Percentiles rank a stretch among this genome's conserved stretches.
Evolutionary conservation across 2,888 invertebrate genomes (phyloP).

Genomic region (Steinernema hermaphroditum): DNA sequence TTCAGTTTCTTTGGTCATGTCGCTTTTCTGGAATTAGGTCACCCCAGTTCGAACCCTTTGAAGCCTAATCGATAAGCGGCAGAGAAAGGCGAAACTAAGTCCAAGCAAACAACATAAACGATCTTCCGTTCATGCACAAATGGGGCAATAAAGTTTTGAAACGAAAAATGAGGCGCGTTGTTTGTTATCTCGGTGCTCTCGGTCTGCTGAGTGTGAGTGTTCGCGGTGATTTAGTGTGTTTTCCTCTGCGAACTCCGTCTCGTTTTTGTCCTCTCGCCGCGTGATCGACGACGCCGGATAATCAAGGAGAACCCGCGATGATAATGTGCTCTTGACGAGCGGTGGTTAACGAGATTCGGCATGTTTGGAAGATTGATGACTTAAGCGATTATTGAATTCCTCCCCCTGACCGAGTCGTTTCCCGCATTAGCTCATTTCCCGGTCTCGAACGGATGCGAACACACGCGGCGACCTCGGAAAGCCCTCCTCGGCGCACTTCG

Average conservation of each 20-base stretch:
- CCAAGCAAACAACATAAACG: too few species aligned
- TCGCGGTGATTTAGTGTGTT: not conserved
- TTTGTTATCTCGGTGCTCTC: not conserved
- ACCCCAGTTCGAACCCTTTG: too few species aligned
- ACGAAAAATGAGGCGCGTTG: not conserved
- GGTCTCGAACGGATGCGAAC: constrained; percentile 3
- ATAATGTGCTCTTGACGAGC: not conserved
- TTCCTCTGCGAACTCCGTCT: not conserved
- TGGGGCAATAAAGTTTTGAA: too few species aligned
- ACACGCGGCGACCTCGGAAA: too few species aligned
- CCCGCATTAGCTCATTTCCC: constrained; percentile 4
- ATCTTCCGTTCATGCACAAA: too few species aligned
- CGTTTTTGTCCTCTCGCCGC: not conserved
- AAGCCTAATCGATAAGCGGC: too few species aligned
- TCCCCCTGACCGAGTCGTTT: not conserved
- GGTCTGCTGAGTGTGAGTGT: not conserved
- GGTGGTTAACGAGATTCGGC: not conserved
- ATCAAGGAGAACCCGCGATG: not conserved
- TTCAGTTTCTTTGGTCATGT: too few species aligned
- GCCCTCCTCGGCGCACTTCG: not conserved
- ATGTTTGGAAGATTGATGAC: constrained; percentile 3
- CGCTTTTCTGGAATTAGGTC: too few species aligned
- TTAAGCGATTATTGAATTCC: not conserved
- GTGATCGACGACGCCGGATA: not conserved
- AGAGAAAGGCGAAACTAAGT: too few species aligned